These are phyloP conservation scores for Eristalinus sepulchralis DNA, from an alignment of 2,888 invertebrate genomes.

Conservation along the genomic window DNA sequence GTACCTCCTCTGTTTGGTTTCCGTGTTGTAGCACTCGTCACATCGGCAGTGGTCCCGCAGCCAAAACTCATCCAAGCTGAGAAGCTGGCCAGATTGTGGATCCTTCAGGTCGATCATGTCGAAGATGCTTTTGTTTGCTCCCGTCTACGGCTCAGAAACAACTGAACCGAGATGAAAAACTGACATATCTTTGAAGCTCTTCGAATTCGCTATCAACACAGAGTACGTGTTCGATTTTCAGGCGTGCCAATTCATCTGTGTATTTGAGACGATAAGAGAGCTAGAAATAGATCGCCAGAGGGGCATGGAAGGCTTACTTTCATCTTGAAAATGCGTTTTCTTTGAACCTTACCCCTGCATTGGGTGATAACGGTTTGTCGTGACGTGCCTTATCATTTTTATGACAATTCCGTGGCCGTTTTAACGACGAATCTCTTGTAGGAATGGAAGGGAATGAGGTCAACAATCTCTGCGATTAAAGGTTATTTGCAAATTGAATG, in stretches of 20 bases:
- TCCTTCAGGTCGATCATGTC: constrained; percentile 48
- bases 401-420: neutral
- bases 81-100: constrained; percentile 12
- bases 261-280: constrained; percentile 22
- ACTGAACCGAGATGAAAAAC: constrained; percentile 22
- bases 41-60: constrained; percentile 83
- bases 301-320: neutral
- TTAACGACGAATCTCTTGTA: neutral
- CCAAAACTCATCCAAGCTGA: constrained; percentile 75
- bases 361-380: neutral
- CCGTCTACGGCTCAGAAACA: constrained; percentile 8
- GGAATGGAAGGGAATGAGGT: neutral
- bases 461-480: neutral
- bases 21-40: constrained; percentile 83
- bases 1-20: constrained; percentile 83
- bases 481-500: neutral
- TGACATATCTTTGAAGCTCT: neutral
- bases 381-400: constrained; percentile 1
- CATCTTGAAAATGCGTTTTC: neutral
- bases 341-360: neutral
- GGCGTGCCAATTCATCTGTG: neutral
- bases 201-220: constrained; percentile 24
- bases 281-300: neutral
- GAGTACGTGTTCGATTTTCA: constrained; percentile 12
- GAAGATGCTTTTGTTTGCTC: neutral